Evolutionary conservation across 2,888 invertebrate species (phyloP).

Genomic region (Chydorus sphaericus): DNA sequence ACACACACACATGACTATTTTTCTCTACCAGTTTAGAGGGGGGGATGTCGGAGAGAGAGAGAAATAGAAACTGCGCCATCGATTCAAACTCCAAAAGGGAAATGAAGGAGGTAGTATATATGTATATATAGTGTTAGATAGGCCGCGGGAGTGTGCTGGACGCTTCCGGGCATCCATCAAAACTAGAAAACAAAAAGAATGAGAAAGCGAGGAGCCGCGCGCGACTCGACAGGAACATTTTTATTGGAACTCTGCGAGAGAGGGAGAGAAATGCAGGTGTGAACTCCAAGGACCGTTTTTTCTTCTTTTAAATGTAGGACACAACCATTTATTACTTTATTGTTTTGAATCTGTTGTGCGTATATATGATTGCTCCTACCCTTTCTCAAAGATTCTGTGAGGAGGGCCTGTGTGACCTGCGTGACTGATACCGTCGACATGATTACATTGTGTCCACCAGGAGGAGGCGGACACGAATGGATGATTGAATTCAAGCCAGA

Average conservation of each 20-base stretch:
- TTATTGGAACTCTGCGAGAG: neutral
- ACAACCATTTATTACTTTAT: conserved; percentile 1
- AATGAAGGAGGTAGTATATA: neutral
- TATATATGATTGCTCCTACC: too few relatives aligned
- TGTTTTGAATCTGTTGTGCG: neutral
- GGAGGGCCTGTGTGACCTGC: too few relatives aligned
- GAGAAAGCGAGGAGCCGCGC: neutral
- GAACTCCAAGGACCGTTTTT: neutral
- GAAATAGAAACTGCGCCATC: neutral
- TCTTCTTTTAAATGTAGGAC: neutral
- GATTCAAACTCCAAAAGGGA: neutral
- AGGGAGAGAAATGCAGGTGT: neutral
- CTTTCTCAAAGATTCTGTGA: too few relatives aligned
- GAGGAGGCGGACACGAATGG: too few relatives aligned
- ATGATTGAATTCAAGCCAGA: too few relatives aligned
- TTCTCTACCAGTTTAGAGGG: neutral
- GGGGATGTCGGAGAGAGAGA: neutral
- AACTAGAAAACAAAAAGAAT: too few relatives aligned
- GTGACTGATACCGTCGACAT: too few relatives aligned
- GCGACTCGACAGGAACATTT: neutral
- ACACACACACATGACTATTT: too few relatives aligned
- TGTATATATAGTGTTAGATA: neutral
- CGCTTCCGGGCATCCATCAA: conserved; percentile 7
- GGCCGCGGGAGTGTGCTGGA: neutral
- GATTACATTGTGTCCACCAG: too few relatives aligned